Evolutionary conservation across 2,888 invertebrate genomes (phyloP).

Genomic region (Brenthis daphne): DNA sequence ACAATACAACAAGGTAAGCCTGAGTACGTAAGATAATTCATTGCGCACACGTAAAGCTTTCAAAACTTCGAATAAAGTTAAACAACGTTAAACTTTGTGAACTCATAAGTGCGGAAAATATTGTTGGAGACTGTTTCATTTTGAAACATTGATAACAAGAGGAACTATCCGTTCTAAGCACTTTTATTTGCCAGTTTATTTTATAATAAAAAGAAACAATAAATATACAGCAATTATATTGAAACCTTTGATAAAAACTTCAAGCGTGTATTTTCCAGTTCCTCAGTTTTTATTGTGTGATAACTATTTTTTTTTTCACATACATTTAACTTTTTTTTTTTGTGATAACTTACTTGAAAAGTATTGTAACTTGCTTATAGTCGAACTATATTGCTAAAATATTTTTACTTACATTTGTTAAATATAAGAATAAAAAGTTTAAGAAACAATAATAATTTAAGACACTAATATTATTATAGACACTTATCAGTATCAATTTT

Average conservation of each 20-base stretch:
- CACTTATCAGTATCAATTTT: too few relatives aligned
- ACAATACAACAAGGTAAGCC: constrained; percentile 12
- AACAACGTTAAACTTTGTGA: constrained; percentile 47
- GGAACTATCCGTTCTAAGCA: constrained; percentile 28
- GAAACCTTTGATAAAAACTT: constrained; percentile 7
- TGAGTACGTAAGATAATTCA: constrained; percentile 50
- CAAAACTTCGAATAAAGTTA: constrained; percentile 54
- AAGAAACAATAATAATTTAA: too few relatives aligned
- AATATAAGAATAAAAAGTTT: too few relatives aligned
- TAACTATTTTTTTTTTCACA: too few relatives aligned
- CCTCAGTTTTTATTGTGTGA: too few relatives aligned
- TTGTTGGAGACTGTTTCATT: constrained; percentile 48
- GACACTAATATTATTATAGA: too few relatives aligned
- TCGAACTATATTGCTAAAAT: too few relatives aligned
- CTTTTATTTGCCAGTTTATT: constrained; percentile 17
- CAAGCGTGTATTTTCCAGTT: background rate
- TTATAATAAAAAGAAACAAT: background rate
- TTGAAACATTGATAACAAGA: constrained; percentile 42
- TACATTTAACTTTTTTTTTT: too few relatives aligned
- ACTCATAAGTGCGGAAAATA: constrained; percentile 48
- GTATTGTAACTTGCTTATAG: too few relatives aligned
- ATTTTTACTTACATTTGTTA: too few relatives aligned
- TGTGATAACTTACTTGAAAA: too few relatives aligned
- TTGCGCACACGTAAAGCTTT: constrained; percentile 43
- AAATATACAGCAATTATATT: background rate